Evolutionary conservation across 2,888 invertebrate species (phyloP).

Genomic region (Latheticus oryzae): DNA sequence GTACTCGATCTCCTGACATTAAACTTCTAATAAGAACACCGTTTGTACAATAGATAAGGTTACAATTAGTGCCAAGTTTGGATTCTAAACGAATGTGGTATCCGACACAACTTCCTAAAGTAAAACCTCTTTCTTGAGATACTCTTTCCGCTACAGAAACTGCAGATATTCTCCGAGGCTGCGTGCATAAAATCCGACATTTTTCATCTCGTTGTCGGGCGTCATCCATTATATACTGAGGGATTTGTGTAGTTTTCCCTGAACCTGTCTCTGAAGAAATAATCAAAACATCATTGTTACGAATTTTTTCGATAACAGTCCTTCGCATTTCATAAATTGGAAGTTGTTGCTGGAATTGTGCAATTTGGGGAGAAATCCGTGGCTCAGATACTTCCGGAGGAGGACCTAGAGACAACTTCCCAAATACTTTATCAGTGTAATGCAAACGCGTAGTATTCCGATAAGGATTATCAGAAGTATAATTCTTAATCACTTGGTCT

Average conservation of each 20-base stretch:
- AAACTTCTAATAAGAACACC: constrained; percentile 89
- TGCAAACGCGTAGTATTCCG: constrained; percentile 6
- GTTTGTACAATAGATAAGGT: constrained; percentile 92
- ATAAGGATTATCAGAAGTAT: neutral
- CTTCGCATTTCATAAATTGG: constrained; percentile 77
- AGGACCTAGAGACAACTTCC: constrained; percentile 54
- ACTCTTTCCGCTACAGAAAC: constrained; percentile 91
- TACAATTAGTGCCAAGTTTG: constrained; percentile 81
- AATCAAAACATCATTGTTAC: constrained; percentile 77
- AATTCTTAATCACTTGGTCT: constrained; percentile 8
- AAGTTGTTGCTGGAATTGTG: constrained; percentile 73
- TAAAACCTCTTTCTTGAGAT: constrained; percentile 72
- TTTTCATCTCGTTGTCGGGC: constrained; percentile 70
- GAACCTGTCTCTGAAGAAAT: constrained; percentile 90
- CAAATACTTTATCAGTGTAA: constrained; percentile 47
- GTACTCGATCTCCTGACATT: constrained; percentile 80
- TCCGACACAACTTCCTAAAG: constrained; percentile 68
- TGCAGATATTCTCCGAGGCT: constrained; percentile 92
- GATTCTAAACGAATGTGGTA: constrained; percentile 93
- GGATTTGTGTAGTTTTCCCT: constrained; percentile 96
- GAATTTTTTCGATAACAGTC: constrained; percentile 75
- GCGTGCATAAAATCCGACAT: constrained; percentile 91
- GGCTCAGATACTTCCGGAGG: constrained; percentile 45
- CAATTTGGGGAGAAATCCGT: constrained; percentile 32
- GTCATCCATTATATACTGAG: constrained; percentile 91